Evolutionary conservation across 1,140 invertebrate species (phyloP), one percentile per base, ranked within the genome.

Genomic region (Ceratina australensis): DNA sequence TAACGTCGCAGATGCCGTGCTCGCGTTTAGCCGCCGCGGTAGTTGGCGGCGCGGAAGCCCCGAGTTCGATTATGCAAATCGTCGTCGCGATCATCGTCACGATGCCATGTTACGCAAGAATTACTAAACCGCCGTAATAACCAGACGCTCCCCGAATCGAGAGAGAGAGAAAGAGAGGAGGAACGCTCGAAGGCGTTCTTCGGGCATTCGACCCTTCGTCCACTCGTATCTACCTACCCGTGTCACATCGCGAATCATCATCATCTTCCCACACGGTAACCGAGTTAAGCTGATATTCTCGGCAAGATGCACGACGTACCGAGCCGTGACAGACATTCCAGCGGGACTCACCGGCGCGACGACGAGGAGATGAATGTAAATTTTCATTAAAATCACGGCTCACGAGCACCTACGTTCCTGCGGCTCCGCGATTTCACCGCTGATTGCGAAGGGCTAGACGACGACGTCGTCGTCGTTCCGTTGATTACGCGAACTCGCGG

Each of bases 51-150:
- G 52, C 61, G 50, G 42, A 26, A 69, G 57, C 28, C 60, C 28
- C 59, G 68, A 28, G 75, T 78, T 81, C 82, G 82, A 81, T 84
- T 84, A 84, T 84, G 82, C 64, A 81, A 84, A 81, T 84, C 67
- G 49, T 15, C 57, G 64, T 18, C 28, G 52, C 24, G 66, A 76
- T 81, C 80, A 57, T 59, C 33, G 61, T 42, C 33, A 42, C 24
- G 16, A 49, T 54, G 47, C 42, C 54, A 5, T 49, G 64, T 73
- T 79, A 49, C 67, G 68, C 63, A 81, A 72, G 42, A 59, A 59
- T 50, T 28, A 54, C 52, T 28, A 60, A 42, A 66, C 22, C 28
- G 28, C 56, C 60, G 52, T 65, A 81, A 63, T 22, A 15, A 50
- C 52, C 52, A 16, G 59, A 64, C 22, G 76, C 42, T 15, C 20